A percentile compares a stretch with the other conserved stretches of the same genome.
Conservation (phyloP, 2,888 invertebrate species). For the Rhorus exstirpatorius region DNA sequence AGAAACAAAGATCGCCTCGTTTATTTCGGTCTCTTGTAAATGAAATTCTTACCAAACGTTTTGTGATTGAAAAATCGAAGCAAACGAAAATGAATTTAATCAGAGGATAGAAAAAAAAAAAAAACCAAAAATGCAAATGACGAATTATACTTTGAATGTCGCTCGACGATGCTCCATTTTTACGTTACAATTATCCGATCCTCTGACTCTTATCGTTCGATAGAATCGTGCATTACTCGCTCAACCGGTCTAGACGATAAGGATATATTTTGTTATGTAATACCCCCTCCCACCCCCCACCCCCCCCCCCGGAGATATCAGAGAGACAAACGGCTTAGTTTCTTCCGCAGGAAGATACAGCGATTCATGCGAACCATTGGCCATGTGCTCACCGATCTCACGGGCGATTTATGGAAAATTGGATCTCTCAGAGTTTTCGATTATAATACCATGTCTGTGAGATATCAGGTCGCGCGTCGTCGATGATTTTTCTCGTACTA, state of each 20-base stretch:
- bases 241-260: constrained; percentile 37
- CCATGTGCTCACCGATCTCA: not conserved
- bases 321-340: constrained; percentile 22
- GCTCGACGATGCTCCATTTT: constrained; percentile 3
- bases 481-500: constrained; percentile 6
- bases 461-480: not conserved
- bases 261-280: constrained; percentile 19
- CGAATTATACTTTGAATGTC: not conserved
- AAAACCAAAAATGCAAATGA: constrained; percentile 29
- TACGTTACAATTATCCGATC: constrained; percentile 20
- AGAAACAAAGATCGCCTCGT: not conserved
- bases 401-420: constrained; percentile 45
- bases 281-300: too few species aligned
- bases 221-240: constrained; percentile 18
- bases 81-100: not conserved
- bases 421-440: constrained; percentile 22
- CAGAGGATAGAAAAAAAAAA: not conserved
- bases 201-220: constrained; percentile 23
- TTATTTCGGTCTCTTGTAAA: not conserved
- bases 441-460: constrained; percentile 7
- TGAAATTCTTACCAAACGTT: not conserved
- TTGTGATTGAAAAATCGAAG: not conserved
- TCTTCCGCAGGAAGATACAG: constrained; percentile 47
- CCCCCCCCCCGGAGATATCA: not conserved
- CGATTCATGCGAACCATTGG: not conserved